Evolutionary conservation across 2,797 vertebrate genomes (phyloP).

Genomic region (Macrochelys suwanniensis): DNA sequence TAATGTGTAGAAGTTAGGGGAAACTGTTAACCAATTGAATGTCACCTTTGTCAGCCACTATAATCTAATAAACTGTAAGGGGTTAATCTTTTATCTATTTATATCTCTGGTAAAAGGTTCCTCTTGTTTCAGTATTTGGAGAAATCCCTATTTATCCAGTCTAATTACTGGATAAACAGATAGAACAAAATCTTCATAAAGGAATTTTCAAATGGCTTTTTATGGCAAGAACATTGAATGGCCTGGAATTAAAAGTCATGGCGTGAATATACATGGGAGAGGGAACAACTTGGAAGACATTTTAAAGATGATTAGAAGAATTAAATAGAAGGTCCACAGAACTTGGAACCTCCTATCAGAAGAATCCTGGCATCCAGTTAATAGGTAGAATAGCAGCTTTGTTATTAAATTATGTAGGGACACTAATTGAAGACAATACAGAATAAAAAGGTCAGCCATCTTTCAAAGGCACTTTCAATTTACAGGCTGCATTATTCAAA

Average conservation of each 20-base stretch:
- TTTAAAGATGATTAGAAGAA: slow-evolving; percentile 48
- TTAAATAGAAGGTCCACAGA: slow-evolving; percentile 25
- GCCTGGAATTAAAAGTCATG: slow-evolving; percentile 64
- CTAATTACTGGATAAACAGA: slow-evolving; percentile 70
- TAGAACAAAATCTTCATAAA: slow-evolving; percentile 52
- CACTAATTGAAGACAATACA: slow-evolving; percentile 45
- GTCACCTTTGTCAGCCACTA: slow-evolving; percentile 61
- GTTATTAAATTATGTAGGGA: slow-evolving; percentile 55
- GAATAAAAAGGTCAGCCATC: slow-evolving; percentile 2
- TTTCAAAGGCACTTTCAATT: slow-evolving; percentile 45
- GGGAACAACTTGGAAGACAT: slow-evolving; percentile 50
- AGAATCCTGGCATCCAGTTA: slow-evolving; percentile 4
- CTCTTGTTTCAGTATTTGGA: slow-evolving; percentile 59
- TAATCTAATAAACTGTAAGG: slow-evolving; percentile 63
- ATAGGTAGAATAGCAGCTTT: slow-evolving; percentile 28
- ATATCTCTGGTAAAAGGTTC: slow-evolving; percentile 55
- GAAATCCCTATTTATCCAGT: slow-evolving; percentile 55
- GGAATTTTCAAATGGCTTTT: slow-evolving; percentile 64
- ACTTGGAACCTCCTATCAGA: slow-evolving; percentile 20
- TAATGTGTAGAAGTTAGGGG: slow-evolving; percentile 63
- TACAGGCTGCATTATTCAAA: slow-evolving; percentile 46
- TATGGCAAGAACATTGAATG: slow-evolving; percentile 72
- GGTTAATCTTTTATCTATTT: slow-evolving; percentile 12
- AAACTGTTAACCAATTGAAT: slow-evolving; percentile 60
- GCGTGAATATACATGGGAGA: slow-evolving; percentile 38